Evolutionary conservation across 2,888 invertebrate genomes (phyloP).

Genomic region (Branchellion lobata): DNA sequence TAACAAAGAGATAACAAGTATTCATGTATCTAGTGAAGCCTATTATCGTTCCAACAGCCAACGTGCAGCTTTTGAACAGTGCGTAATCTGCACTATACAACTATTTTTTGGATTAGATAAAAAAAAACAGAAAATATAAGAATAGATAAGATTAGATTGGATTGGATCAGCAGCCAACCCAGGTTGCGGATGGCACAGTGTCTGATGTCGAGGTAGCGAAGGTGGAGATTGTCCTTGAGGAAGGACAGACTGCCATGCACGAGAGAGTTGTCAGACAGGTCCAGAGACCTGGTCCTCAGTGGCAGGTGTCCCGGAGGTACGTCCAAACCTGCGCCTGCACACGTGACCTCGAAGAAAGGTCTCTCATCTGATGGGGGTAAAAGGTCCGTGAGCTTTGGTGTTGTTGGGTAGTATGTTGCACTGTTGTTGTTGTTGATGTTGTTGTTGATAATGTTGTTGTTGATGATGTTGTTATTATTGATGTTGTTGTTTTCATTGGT

Average conservation of each 20-base stretch:
- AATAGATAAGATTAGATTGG: too few species aligned
- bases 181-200: slow-evolving; percentile 40
- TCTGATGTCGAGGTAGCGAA: slow-evolving; percentile 45
- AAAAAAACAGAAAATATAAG: too few species aligned
- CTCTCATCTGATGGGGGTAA: neutral
- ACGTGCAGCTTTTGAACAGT: too few species aligned
- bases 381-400: neutral
- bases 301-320: slow-evolving; percentile 48
- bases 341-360: slow-evolving; percentile 44
- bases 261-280: slow-evolving; percentile 49
- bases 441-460: neutral
- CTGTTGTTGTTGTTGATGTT: neutral
- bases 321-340: slow-evolving; percentile 44
- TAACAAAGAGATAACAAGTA: too few species aligned
- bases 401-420: neutral
- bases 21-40: too few species aligned
- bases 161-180: too few species aligned
- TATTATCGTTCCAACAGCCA: too few species aligned
- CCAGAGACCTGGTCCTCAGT: slow-evolving; percentile 43
- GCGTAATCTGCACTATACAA: too few species aligned
- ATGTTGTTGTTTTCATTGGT: too few species aligned
- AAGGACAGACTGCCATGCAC: slow-evolving; percentile 42
- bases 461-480: too few species aligned
- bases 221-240: slow-evolving; percentile 40
- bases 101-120: too few species aligned